Evolutionary conservation across 2,888 invertebrate genomes (phyloP), one percentile per base, ranked within the genome.

Genomic region (Rhopalosiphum nymphaeae): DNA sequence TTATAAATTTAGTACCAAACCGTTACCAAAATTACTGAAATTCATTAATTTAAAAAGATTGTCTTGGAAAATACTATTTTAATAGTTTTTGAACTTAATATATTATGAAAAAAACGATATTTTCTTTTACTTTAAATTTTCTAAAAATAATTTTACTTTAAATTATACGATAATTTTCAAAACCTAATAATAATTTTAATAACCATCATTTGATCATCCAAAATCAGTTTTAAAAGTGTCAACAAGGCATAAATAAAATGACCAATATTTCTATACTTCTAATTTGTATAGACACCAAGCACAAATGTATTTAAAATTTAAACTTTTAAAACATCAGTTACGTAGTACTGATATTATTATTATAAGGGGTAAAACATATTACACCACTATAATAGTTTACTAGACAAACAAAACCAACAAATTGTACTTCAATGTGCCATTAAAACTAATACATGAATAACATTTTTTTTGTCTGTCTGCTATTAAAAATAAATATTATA

Each of bases 381-480:
- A 4, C 5, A 21, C 21, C 53, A 53, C 21, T 53, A 21, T 53
- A 21, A 53, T 21, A 53, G 53, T 53, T 53, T 53, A 67, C 67
- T 67, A n/a, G 67, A n/a, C 67, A 67, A 67, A 67, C 67, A 67
- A 67, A 67, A n/a, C n/a, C 67, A 67, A 67, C n/a, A 67, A 67
- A n/a, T 16, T 4, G 67, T 67, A 67, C n/a, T 67, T 67, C 67
- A 67, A 16, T 67, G 67, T 67, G 67, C 67, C 67, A 67, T n/a
- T 16, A n/a, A 67, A 67, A 67, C 16, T 67, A 67, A n/a, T 67
- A 67, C 67, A 67, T n/a, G 67, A 67, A 67, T 67, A 16, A 67
- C 67, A 67, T 67, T n/a, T 67, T 67, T 67, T 46, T 67, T 67
- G 67, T 67, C n/a, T n/a, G 67, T 67, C 67, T 67, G 5, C 16